Evolutionary conservation across 2,888 invertebrate genomes (phyloP).

Genomic region (Linnaemya tessellans): DNA sequence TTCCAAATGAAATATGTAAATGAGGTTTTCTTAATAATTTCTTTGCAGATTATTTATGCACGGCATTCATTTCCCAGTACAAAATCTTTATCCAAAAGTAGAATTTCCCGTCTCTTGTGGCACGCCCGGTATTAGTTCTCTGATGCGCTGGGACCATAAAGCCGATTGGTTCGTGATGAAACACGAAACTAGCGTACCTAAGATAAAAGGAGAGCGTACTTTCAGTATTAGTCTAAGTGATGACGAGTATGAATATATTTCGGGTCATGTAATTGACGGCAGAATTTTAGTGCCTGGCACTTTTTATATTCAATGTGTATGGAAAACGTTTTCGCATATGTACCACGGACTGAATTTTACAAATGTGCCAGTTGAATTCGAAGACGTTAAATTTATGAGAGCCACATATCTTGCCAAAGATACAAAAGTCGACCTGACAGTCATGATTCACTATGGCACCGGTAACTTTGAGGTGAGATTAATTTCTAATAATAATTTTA

Average conservation of each 20-base stretch:
- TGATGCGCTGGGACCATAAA: conserved; percentile 93
- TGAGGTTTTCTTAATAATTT: neutral
- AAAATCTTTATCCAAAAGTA: conserved; percentile 89
- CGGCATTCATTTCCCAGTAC: conserved; percentile 89
- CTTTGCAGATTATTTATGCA: conserved; percentile 87
- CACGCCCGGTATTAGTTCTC: conserved; percentile 91
- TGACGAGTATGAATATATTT: conserved; percentile 89
- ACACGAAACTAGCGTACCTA: conserved; percentile 87
- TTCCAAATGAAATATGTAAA: neutral
- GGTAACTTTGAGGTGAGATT: no score
- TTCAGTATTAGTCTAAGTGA: conserved; percentile 86
- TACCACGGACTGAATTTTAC: conserved; percentile 86
- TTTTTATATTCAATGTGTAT: conserved; percentile 88
- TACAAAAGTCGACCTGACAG: conserved; percentile 81
- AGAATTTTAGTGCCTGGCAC: conserved; percentile 89
- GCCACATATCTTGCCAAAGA: conserved; percentile 91
- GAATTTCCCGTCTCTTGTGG: conserved; percentile 92
- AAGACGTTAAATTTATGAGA: conserved; percentile 91
- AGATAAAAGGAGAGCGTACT: conserved; percentile 87
- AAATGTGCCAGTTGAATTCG: conserved; percentile 89
- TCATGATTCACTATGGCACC: no score
- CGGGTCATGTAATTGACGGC: conserved; percentile 94
- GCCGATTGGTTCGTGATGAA: conserved; percentile 87
- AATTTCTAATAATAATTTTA: no score
- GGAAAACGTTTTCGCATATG: conserved; percentile 90